A percentile compares a stretch with the other conserved stretches of the same genome.
These are phyloP conservation scores for Eupithecia insigniata DNA, from an alignment of 2,888 invertebrate species.

Conservation along the genomic window DNA sequence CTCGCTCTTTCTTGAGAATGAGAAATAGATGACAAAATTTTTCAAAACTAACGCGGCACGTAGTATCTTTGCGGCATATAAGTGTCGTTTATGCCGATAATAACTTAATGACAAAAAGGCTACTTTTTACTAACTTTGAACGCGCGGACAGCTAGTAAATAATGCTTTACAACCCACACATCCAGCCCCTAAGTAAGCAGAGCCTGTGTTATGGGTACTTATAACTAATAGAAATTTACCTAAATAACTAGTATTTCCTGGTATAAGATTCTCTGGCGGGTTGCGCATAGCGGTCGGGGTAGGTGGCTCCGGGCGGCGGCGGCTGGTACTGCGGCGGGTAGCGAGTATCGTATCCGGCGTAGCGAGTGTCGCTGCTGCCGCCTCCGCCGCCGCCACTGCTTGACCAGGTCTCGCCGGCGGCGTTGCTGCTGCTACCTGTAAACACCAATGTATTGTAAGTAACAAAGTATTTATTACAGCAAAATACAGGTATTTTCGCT, in stretches of 20 bases:
- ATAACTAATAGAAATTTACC: neutral
- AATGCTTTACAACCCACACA: neutral
- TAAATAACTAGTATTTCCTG: constrained; percentile 61
- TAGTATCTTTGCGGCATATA: no score
- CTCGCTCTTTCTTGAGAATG: no score
- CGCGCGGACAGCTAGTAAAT: no score
- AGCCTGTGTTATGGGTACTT: no score
- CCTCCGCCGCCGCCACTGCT: constrained; percentile 55
- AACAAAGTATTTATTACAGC: no score
- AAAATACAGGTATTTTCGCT: no score
- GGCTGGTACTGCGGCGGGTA: constrained; percentile 75
- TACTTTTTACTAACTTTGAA: neutral
- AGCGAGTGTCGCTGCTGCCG: constrained; percentile 65
- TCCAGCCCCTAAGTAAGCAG: no score
- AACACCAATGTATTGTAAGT: constrained; percentile 6
- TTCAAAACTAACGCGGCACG: no score
- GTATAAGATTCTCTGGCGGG: constrained; percentile 62
- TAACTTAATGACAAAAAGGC: no score
- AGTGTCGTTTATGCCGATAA: no score
- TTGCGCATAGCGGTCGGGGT: constrained; percentile 76
- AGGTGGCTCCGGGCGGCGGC: constrained; percentile 77
- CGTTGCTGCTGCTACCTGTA: constrained; percentile 51
- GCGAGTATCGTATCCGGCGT: constrained; percentile 72
- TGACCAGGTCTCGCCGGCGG: constrained; percentile 52
- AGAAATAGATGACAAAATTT: no score